A percentile compares a stretch with the other conserved stretches of the same genome.
phyloP scores from a whole-genome alignment of 2,113 vertebrate genomes.

The Passer montanus region DNA sequence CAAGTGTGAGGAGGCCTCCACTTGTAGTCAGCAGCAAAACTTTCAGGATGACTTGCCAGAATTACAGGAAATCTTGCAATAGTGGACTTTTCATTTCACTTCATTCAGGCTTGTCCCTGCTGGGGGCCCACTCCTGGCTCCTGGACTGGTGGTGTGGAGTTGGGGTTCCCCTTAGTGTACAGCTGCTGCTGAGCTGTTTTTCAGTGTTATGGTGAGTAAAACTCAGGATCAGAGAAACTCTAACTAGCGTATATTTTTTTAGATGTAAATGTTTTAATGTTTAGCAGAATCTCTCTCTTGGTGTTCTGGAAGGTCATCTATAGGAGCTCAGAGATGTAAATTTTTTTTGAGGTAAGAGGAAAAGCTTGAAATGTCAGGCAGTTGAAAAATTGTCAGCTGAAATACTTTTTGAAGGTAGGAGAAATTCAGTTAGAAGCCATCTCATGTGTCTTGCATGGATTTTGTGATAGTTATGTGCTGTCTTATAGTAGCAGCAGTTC shows the following conservation, averaged over 20 bases:
- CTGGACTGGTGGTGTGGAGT: too few species aligned
- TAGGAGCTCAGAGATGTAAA: background rate
- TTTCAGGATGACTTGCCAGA: background rate
- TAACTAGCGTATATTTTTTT: background rate
- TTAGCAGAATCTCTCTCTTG: background rate
- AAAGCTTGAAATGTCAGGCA: background rate
- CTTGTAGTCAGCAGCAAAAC: background rate
- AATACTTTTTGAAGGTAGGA: background rate
- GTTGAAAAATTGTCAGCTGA: background rate
- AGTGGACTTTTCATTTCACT: background rate
- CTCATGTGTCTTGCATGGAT: background rate
- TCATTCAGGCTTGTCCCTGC: rapidly evolving
- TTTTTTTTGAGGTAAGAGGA: background rate
- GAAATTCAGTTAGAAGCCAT: background rate
- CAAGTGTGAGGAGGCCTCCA: background rate
- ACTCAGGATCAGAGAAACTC: background rate
- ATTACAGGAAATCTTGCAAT: background rate
- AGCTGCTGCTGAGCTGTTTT: background rate
- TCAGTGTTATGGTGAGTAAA: background rate
- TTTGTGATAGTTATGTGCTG: background rate
- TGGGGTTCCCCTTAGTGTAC: background rate
- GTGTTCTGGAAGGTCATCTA: background rate
- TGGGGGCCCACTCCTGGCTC: background rate
- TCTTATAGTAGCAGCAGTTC: background rate
- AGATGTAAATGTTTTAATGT: background rate